Evolutionary conservation across 64 coral and sea anemone genomes (phyloP), one percentile per base, ranked within the genome.

Genomic region (Montipora foliosa): DNA sequence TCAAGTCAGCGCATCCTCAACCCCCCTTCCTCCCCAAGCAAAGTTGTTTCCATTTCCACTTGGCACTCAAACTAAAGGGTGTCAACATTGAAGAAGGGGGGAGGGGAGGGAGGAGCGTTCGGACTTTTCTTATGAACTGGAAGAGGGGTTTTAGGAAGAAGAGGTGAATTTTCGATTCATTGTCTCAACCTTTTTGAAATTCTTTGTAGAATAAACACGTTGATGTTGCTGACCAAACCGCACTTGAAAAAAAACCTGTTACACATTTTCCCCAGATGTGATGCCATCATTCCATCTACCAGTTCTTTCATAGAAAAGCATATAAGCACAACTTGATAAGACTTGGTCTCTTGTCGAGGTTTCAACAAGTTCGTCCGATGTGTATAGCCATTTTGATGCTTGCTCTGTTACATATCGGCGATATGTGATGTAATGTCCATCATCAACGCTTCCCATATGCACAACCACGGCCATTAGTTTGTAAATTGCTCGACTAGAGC

Each of bases 401-500:
- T 83, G 74, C 49, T 81, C 72, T 8, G 93, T 79, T 49, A 57
- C 62, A 84, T 94, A 92, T 80, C 95, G 85, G 74, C 98, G 92
- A 88, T 96, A 99, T 25, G 98, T 96, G 61, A 99, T 84, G 83
- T 99, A 99, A 96, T 99, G 98, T 2, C 98, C 98, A 77, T 94
- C 89, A 14, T 92, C 89, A 78, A 96, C 98, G 5, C 82, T 93
- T 85, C 98, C 98, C 71, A 96, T 53, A 45, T 99, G 98, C 53
- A 95, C 91, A 87, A 95, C 94, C 13, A 99, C 98, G 19, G 98
- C 98, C 83, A 95, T 94, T 17, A 99, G 92, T 75, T 77, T 89
- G 80, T 87, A 99, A 16, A 92, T 29, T 83, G 90, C 87, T 58
- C 78, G 89, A 25, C 57, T 82, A 78, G 74, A 74, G 16, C 69